Conservation (phyloP, 2,888 invertebrate species). For the Serrognathus titanus region DNA sequence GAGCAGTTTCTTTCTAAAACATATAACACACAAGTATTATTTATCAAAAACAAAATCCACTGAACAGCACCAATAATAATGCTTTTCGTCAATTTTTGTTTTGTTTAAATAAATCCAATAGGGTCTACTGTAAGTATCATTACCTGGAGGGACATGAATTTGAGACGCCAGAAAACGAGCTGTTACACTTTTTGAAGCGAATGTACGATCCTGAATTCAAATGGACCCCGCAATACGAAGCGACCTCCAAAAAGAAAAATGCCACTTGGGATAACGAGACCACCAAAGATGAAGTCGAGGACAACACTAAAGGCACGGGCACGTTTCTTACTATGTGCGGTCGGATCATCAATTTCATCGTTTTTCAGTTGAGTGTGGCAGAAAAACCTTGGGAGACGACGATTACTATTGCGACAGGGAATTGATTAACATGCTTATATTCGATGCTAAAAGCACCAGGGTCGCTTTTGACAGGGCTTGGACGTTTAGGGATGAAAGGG, state of each 20-base stretch:
- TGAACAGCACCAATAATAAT: not conserved
- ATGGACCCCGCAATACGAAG: slow-evolving; percentile 62
- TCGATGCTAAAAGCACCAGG: slow-evolving; percentile 77
- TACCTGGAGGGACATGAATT: slow-evolving; percentile 76
- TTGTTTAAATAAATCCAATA: slow-evolving; percentile 35
- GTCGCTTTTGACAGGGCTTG: slow-evolving; percentile 47
- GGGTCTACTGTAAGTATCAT: slow-evolving; percentile 86
- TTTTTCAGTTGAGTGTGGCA: slow-evolving; percentile 60
- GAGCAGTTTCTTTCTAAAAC: not conserved
- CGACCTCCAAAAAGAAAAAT: slow-evolving; percentile 2
- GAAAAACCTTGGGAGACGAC: slow-evolving; percentile 60
- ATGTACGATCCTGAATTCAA: slow-evolving; percentile 59
- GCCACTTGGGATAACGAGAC: not conserved
- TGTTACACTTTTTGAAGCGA: slow-evolving; percentile 70
- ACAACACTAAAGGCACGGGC: not conserved
- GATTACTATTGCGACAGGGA: slow-evolving; percentile 84
- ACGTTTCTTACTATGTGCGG: too few species aligned
- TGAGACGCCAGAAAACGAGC: slow-evolving; percentile 68
- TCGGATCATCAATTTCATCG: not conserved
- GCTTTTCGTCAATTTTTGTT: not conserved
- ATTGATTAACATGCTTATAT: slow-evolving; percentile 77
- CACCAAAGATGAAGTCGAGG: not conserved
- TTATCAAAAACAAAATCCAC: too few species aligned
- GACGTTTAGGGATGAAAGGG: slow-evolving; percentile 45
- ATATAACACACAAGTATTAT: too few species aligned